A percentile compares a stretch with the other conserved stretches of the same genome.
Evolutionary conservation across 2,888 invertebrate genomes (phyloP).

Genomic region (Megastigmus dorsalis): DNA sequence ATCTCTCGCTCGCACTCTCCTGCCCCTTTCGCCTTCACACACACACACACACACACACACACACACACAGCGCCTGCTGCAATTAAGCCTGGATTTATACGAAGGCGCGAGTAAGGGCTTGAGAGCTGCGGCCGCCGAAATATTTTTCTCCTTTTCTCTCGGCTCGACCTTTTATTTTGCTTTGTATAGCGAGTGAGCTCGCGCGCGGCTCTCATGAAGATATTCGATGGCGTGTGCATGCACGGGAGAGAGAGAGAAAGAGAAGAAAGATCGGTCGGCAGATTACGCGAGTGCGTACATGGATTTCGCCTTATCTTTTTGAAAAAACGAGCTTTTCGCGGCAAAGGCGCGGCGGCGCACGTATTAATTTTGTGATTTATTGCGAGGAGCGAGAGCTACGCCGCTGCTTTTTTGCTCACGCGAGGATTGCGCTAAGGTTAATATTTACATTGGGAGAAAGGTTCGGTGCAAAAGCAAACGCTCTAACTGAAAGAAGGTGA

Average conservation of each 20-base stretch:
- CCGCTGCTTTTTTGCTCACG: too few species aligned
- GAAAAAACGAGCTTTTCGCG: conserved; percentile 17
- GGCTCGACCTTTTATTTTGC: not conserved
- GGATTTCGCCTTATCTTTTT: conserved; percentile 47
- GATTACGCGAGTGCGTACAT: conserved; percentile 46
- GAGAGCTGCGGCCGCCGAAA: conserved; percentile 48
- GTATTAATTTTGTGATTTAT: conserved; percentile 51
- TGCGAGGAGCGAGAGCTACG: not conserved
- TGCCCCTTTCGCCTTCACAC: not conserved
- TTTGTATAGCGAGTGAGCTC: too few species aligned
- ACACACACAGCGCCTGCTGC: conserved; percentile 26
- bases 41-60: too few species aligned
- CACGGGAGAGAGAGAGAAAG: too few species aligned
- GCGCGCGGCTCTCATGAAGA: conserved; percentile 28
- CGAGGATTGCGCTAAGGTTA: too few species aligned
- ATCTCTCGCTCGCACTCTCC: conserved; percentile 1
- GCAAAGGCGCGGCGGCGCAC: not conserved
- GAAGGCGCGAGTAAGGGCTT: conserved; percentile 19
- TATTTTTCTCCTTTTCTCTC: conserved; percentile 16
- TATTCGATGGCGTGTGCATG: conserved; percentile 45
- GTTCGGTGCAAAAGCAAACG: too few species aligned
- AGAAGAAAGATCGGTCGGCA: conserved; percentile 46
- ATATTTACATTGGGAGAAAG: too few species aligned
- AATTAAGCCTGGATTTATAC: conserved; percentile 52
- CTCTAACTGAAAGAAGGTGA: too few species aligned